Evolutionary conservation across 2,797 vertebrate species (phyloP).

Genomic region (Crocidura indochinensis): DNA sequence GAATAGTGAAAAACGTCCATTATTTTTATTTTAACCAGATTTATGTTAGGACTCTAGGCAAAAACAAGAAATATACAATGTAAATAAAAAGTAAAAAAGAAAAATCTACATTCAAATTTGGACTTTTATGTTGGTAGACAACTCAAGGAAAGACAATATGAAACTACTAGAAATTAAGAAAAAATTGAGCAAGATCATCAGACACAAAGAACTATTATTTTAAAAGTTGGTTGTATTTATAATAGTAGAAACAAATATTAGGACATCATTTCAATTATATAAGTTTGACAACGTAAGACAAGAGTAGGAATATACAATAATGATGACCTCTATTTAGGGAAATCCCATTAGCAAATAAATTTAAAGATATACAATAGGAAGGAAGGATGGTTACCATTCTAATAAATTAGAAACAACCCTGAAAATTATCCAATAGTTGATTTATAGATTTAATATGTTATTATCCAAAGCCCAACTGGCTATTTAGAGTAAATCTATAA

Average conservation of each 20-base stretch:
- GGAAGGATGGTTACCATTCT: background rate
- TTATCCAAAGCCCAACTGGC: background rate
- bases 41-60: background rate
- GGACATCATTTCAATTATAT: background rate
- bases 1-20: background rate
- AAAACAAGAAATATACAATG: background rate
- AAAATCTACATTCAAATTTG: background rate
- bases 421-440: background rate
- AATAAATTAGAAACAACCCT: background rate
- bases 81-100: background rate
- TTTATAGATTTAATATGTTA: conserved; percentile 2
- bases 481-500: background rate
- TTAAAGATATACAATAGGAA: conserved; percentile 2
- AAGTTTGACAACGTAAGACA: conserved; percentile 23
- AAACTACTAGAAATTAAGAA: background rate
- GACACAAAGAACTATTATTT: background rate
- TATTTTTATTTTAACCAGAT: background rate
- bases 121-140: background rate
- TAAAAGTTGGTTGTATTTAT: conserved; percentile 27
- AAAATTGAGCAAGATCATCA: conserved; percentile 6
- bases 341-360: background rate
- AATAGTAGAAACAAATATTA: conserved; percentile 1
- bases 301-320: background rate
- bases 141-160: background rate
- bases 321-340: background rate